Evolutionary conservation across 1,140 invertebrate species (phyloP).

Genomic region (Cyclina sinensis): DNA sequence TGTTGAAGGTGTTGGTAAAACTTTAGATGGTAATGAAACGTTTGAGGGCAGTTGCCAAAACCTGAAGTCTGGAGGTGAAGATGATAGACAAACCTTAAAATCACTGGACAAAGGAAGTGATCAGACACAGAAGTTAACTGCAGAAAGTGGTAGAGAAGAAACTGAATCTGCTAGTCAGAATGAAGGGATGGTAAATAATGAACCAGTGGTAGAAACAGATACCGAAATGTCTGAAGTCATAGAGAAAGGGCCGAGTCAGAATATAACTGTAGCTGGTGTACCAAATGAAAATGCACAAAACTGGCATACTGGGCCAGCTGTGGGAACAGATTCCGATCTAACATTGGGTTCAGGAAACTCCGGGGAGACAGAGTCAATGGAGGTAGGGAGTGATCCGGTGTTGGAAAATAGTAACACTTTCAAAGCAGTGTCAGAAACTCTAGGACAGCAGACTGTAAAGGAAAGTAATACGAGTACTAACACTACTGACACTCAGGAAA

Average conservation of each 20-base stretch:
- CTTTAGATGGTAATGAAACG: no score
- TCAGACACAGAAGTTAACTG: no score
- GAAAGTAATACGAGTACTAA: background rate
- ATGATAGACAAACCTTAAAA: no score
- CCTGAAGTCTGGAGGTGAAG: no score
- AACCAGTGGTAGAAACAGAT: background rate
- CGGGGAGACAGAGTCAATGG: background rate
- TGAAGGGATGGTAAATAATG: background rate
- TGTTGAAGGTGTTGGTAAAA: background rate
- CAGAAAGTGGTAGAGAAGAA: no score
- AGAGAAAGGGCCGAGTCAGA: constrained; percentile 26
- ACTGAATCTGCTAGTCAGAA: background rate
- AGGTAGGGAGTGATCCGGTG: background rate
- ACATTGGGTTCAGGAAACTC: background rate
- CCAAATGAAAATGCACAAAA: constrained; percentile 13
- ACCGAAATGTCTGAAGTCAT: constrained; percentile 44
- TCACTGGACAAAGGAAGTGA: no score
- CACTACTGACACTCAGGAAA: background rate
- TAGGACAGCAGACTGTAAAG: background rate
- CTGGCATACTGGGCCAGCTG: constrained; percentile 1
- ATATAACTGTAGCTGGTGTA: background rate
- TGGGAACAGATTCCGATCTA: background rate
- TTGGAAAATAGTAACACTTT: background rate
- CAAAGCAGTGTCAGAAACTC: constrained; percentile 17
- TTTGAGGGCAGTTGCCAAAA: background rate